A percentile compares a stretch with the other conserved stretches of the same genome.
phyloP scores from a whole-genome alignment of 2,113 vertebrate species.

The Pheucticus melanocephalus region DNA sequence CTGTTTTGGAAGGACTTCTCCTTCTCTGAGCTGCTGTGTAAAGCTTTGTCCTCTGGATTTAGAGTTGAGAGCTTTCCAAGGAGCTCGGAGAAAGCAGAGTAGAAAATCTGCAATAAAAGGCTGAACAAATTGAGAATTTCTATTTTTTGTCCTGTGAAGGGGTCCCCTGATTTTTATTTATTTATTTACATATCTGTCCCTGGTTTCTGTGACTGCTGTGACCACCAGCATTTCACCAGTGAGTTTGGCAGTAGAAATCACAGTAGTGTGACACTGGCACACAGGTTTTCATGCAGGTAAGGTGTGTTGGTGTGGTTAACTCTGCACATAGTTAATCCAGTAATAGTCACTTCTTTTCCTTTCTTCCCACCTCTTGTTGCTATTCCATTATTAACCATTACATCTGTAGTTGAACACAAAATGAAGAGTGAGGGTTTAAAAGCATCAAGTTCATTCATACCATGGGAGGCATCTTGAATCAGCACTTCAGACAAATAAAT shows the following conservation, averaged over 20 bases:
- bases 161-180: neutral
- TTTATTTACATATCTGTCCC: neutral
- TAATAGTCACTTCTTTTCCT: neutral
- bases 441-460: neutral
- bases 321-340: neutral
- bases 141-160: neutral
- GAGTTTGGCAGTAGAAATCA: neutral
- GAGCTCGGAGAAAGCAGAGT: neutral
- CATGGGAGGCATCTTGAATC: neutral
- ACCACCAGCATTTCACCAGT: neutral
- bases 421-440: neutral
- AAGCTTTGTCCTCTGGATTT: neutral
- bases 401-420: neutral
- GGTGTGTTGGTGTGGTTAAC: neutral
- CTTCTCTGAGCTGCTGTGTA: neutral
- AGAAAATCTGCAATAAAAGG: neutral
- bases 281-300: neutral
- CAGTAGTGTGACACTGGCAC: neutral
- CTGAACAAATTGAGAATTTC: neutral
- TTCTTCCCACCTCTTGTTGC: neutral
- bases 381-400: neutral
- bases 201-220: neutral
- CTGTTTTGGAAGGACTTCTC: neutral
- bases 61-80: neutral
- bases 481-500: neutral